phyloP scores from a whole-genome alignment of 2,888 invertebrate genomes.

The Eilema depressum region DNA sequence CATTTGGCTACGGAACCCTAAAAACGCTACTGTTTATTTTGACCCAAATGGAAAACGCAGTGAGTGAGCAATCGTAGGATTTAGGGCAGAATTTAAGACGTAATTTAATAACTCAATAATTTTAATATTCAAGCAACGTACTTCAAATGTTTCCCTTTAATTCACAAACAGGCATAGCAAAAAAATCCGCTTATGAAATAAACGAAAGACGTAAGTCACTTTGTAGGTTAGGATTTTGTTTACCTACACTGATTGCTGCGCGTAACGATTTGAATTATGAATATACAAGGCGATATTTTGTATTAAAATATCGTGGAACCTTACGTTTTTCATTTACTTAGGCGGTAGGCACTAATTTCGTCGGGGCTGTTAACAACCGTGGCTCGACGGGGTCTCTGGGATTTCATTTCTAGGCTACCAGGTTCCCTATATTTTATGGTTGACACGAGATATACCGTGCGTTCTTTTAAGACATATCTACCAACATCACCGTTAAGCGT shows the following conservation, averaged over 20 bases:
- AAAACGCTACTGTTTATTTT: too few species aligned
- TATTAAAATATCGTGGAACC: neutral
- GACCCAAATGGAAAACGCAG: too few species aligned
- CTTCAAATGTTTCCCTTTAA: neutral
- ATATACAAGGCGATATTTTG: neutral
- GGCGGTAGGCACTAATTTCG: neutral
- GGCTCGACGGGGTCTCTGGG: too few species aligned
- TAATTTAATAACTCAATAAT: neutral
- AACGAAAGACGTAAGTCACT: conserved; percentile 10
- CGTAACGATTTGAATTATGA: conserved; percentile 14
- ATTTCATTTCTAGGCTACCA: neutral
- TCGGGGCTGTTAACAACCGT: too few species aligned
- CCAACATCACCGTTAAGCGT: too few species aligned
- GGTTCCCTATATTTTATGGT: neutral
- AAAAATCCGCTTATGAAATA: conserved; percentile 8
- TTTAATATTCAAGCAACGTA: conserved; percentile 8
- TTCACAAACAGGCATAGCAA: neutral
- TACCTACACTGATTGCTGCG: conserved; percentile 19
- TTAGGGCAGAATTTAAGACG: neutral
- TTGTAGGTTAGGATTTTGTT: conserved; percentile 7
- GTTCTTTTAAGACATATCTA: too few species aligned
- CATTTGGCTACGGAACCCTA: too few species aligned
- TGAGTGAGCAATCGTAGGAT: neutral
- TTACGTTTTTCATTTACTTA: neutral
- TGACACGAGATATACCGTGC: too few species aligned